Evolutionary conservation across 2,888 invertebrate species (phyloP), one percentile per base, ranked within the genome.

Genomic region (Epinotia demarniana): DNA sequence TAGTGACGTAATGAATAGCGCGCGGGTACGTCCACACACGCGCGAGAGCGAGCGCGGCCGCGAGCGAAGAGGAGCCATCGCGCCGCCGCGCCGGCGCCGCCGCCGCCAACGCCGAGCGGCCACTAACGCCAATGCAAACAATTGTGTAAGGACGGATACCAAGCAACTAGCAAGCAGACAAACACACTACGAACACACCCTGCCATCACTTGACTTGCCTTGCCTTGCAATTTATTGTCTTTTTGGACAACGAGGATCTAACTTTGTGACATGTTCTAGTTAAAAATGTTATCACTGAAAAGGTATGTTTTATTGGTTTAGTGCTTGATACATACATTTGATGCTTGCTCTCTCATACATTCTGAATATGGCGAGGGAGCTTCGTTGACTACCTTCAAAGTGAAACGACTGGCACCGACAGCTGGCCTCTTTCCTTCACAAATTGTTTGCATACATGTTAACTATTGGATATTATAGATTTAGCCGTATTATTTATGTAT

Each of bases 391-490:
- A 83, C 83, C 79, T 80, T 79, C 74, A 78, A 82, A 83, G 81
- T 82, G 82, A 79, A 82, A 80, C 77, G 78, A 83, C 87, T 86
- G 81, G 80, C 86, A 90, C 87, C 89, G 85, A 89, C 92, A 91
- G 95, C 96, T 96, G 96, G 96, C 96, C 96, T 96, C 96, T 96
- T 91, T 94, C 94, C 94, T 96, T 95, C 96, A 95, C 97, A 96
- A 97, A 97, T 97, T 97, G 97, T 97, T 97, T 97, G 97, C 96
- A 97, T 96, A 96, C 96, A 85, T 88, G 84, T 88, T 87, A 84
- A 84, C 86, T 81, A 80, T 76, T 78, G 72, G 78, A 78, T 68
- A 77, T 79, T 78, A 71, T 80, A 76, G 78, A 75, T 78, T 75
- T 73, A 76, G 73, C 66, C 66, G 55, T 69, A 75, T 77, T 77